Evolutionary conservation across 2,113 vertebrate genomes (phyloP).

Genomic region (Proteles cristata): DNA sequence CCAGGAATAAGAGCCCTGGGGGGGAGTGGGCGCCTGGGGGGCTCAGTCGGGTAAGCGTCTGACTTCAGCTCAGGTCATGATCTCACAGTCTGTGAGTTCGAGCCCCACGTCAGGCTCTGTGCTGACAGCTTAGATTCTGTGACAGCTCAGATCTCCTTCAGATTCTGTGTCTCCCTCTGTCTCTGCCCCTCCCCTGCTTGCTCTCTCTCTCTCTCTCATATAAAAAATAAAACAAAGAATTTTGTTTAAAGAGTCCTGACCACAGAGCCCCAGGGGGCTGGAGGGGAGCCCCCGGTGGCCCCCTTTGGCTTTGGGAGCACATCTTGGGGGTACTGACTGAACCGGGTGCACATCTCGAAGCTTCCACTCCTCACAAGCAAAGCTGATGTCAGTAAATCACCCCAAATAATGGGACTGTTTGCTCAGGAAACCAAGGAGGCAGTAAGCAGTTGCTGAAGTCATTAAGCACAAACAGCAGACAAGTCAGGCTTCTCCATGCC

Average conservation of each 20-base stretch:
- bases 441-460: constrained; percentile 77
- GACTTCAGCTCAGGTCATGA: too few relatives aligned
- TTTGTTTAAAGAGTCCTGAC: neutral
- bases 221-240: too few relatives aligned
- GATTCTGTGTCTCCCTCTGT: too few relatives aligned
- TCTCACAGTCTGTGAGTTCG: too few relatives aligned
- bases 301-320: fast-evolving
- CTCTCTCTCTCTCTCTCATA: too few relatives aligned
- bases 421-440: constrained; percentile 75
- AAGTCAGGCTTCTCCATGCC: constrained; percentile 24
- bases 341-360: neutral
- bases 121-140: too few relatives aligned
- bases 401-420: constrained; percentile 77
- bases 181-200: too few relatives aligned
- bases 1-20: neutral
- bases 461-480: constrained; percentile 69
- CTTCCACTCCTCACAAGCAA: constrained; percentile 30
- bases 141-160: too few relatives aligned
- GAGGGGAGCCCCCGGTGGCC: fast-evolving
- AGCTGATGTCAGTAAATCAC: constrained; percentile 68
- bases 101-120: too few relatives aligned
- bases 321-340: neutral
- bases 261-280: neutral
- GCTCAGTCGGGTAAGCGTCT: too few relatives aligned
- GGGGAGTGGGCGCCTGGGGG: too few relatives aligned